phyloP scores from a whole-genome alignment of 92 coral and sea anemone species.

The Epizoanthus rinbou region DNA sequence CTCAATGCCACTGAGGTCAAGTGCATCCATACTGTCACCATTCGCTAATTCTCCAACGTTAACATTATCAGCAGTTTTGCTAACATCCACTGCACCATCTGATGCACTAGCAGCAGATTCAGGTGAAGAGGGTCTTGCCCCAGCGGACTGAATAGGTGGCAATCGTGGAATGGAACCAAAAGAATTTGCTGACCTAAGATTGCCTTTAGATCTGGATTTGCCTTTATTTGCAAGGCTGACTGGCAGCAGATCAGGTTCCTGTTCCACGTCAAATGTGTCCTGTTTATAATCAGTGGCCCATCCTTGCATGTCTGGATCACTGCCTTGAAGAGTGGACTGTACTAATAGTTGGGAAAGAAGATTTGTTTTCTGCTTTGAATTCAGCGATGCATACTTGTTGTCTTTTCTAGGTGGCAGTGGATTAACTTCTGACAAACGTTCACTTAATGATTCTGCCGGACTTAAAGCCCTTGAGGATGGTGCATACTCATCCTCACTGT shows the following conservation, averaged over 20 bases:
- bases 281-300: slow-evolving; percentile 57
- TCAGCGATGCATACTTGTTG: slow-evolving; percentile 67
- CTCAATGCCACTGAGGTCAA: slow-evolving; percentile 27
- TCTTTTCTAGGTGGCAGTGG: slow-evolving; percentile 55
- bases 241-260: slow-evolving; percentile 38
- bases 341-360: slow-evolving; percentile 83
- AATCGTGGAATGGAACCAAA: slow-evolving; percentile 73
- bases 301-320: slow-evolving; percentile 70
- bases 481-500: slow-evolving; percentile 73
- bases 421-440: slow-evolving; percentile 86
- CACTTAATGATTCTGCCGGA: slow-evolving; percentile 78
- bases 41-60: slow-evolving; percentile 21
- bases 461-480: slow-evolving; percentile 86
- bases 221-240: slow-evolving; percentile 29
- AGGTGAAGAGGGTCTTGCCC: slow-evolving; percentile 68
- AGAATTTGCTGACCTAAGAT: slow-evolving; percentile 64
- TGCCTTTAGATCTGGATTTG: slow-evolving; percentile 58
- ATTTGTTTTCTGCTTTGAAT: slow-evolving; percentile 84
- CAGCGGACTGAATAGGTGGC: slow-evolving; percentile 91
- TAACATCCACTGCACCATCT: slow-evolving; percentile 3
- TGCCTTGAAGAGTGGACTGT: slow-evolving; percentile 77
- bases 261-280: slow-evolving; percentile 30
- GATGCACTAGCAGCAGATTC: slow-evolving; percentile 9
- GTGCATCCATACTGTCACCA: neutral
- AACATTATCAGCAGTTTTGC: slow-evolving; percentile 22